phyloP scores from a whole-genome alignment of 2,888 invertebrate genomes.

The Carabus problematicus region DNA sequence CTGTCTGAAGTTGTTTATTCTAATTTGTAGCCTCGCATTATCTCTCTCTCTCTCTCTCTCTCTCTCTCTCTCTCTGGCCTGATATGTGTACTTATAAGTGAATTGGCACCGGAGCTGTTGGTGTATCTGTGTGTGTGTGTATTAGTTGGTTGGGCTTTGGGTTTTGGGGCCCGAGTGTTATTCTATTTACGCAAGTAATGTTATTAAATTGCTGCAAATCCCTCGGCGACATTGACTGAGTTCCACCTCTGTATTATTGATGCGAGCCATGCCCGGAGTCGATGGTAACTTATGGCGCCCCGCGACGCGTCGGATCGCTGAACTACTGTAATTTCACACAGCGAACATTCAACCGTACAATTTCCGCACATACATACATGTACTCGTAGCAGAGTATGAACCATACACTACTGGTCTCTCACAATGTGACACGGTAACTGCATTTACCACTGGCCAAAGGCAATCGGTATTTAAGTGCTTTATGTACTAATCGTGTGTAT shows the following conservation, averaged over 20 bases:
- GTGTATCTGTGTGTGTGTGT: too few relatives aligned
- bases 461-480: too few relatives aligned
- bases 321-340: slow-evolving; percentile 16
- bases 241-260: slow-evolving; percentile 32
- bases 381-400: slow-evolving; percentile 2
- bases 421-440: neutral
- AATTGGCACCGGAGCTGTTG: too few relatives aligned
- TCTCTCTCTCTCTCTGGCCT: too few relatives aligned
- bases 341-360: neutral
- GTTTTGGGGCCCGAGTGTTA: too few relatives aligned
- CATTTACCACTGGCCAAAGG: too few relatives aligned
- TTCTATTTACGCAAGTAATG: slow-evolving; percentile 1
- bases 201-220: slow-evolving; percentile 37
- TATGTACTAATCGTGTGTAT: too few relatives aligned
- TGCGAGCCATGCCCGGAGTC: slow-evolving; percentile 16
- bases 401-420: neutral
- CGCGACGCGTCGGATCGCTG: slow-evolving; percentile 5
- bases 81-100: too few relatives aligned
- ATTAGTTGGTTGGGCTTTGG: too few relatives aligned
- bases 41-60: too few relatives aligned
- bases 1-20: too few relatives aligned
- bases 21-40: too few relatives aligned
- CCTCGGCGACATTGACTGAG: slow-evolving; percentile 32
- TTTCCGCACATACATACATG: slow-evolving; percentile 6
- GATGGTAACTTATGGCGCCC: slow-evolving; percentile 37